phyloP scores from a whole-genome alignment of 2,113 vertebrate genomes.

The Oophaga pumilio region DNA sequence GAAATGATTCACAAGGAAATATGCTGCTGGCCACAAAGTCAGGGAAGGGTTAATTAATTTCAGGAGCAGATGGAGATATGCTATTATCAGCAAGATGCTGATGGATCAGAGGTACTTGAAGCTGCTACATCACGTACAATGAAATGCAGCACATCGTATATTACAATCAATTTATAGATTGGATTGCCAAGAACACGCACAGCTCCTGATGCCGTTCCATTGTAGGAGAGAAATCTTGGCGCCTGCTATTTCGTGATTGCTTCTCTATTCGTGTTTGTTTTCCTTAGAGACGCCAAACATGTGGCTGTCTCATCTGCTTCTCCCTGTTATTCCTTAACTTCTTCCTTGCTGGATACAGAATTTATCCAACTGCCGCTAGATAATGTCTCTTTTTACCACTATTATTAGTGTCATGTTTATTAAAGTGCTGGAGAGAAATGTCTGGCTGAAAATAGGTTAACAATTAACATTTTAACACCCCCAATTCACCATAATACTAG shows the following conservation, averaged over 20 bases:
- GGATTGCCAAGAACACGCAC: conserved; percentile 57
- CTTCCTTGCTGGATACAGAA: conserved; percentile 24
- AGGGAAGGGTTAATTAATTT: conserved; percentile 51
- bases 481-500: conserved; percentile 1
- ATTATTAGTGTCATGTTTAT: conserved; percentile 18
- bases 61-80: conserved; percentile 51
- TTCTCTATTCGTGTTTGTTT: conserved; percentile 55
- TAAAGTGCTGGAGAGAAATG: not conserved
- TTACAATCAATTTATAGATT: conserved; percentile 59
- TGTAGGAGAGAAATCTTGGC: conserved; percentile 56
- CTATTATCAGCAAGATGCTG: conserved; percentile 58
- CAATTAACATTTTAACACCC: conserved; percentile 10
- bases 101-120: conserved; percentile 56
- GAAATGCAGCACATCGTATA: conserved; percentile 57
- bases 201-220: conserved; percentile 54
- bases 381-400: not conserved
- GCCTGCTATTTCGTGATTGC: conserved; percentile 56
- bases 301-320: conserved; percentile 55
- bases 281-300: conserved; percentile 56
- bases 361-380: not conserved
- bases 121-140: conserved; percentile 57
- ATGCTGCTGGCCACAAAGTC: not conserved
- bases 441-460: conserved; percentile 28
- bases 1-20: conserved; percentile 23
- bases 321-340: conserved; percentile 50